A percentile compares a stretch with the other conserved stretches of the same genome.
These are phyloP conservation scores for Orthosia cruda DNA, from an alignment of 2,888 invertebrate species.

Conservation along the genomic window DNA sequence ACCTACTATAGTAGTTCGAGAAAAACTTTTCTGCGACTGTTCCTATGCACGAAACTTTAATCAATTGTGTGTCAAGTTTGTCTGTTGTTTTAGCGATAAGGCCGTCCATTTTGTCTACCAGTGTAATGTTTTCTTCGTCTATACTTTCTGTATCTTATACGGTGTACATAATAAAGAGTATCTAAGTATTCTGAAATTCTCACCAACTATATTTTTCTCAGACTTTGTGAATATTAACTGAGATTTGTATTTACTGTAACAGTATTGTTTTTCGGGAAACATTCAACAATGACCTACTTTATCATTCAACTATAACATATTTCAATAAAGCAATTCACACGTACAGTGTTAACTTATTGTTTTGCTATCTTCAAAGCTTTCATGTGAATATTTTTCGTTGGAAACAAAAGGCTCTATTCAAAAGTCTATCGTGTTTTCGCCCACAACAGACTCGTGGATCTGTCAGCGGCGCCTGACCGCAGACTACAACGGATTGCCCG, in stretches of 20 bases:
- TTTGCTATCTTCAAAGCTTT: conserved; percentile 75
- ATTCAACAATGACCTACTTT: not conserved
- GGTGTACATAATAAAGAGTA: no score
- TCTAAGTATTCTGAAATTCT: not conserved
- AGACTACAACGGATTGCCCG: conserved; percentile 81
- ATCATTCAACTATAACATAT: not conserved
- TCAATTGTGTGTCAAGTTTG: not conserved
- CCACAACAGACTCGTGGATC: conserved; percentile 83
- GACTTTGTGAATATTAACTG: no score
- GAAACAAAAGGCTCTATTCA: conserved; percentile 84
- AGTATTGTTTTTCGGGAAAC: not conserved
- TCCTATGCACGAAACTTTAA: not conserved
- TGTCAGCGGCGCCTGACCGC: conserved; percentile 86
- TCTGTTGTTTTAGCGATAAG: no score
- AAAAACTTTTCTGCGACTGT: not conserved
- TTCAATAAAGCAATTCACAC: conserved; percentile 56
- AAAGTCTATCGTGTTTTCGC: conserved; percentile 84
- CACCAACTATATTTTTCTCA: not conserved
- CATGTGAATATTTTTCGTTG: conserved; percentile 76
- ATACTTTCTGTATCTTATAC: no score
- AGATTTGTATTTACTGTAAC: no score
- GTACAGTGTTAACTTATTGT: conserved; percentile 68
- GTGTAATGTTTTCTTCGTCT: no score
- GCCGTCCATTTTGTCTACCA: no score
- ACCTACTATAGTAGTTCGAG: no score